Evolutionary conservation across 2,797 vertebrate genomes (phyloP).

Genomic region (Mastacembelus armatus): DNA sequence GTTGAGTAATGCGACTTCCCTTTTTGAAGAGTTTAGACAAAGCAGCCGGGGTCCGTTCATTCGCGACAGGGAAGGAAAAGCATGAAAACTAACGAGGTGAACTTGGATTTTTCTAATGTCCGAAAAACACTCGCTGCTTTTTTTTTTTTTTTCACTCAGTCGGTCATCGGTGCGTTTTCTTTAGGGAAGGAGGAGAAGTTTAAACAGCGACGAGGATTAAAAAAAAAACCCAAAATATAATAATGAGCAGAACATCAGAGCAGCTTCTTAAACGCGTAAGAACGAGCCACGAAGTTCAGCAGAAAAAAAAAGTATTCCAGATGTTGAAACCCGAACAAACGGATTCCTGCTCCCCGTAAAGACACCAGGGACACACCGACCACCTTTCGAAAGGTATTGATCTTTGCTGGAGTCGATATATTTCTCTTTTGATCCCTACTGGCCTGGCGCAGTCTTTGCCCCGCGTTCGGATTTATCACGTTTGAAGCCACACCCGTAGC

Average conservation of each 20-base stretch:
- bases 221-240: conserved; percentile 6
- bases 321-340: conserved; percentile 57
- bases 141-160: conserved; percentile 41
- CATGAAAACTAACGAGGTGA: conserved; percentile 5
- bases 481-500: conserved; percentile 85
- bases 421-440: conserved; percentile 22
- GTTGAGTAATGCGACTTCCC: conserved; percentile 71
- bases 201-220: not conserved
- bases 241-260: conserved; percentile 38
- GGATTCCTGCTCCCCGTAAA: conserved; percentile 33
- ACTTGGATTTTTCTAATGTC: conserved; percentile 19
- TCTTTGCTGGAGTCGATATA: not conserved
- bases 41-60: conserved; percentile 61
- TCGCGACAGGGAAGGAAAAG: conserved; percentile 13
- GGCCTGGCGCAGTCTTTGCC: conserved; percentile 60
- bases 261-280: conserved; percentile 55
- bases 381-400: not conserved
- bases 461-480: conserved; percentile 76
- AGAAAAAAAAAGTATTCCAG: conserved; percentile 71
- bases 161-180: conserved; percentile 33
- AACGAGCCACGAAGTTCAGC: conserved; percentile 63
- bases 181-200: conserved; percentile 17
- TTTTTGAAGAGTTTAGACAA: conserved; percentile 47
- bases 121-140: conserved; percentile 19
- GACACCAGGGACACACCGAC: conserved; percentile 14